Conservation (phyloP, 2,797 vertebrate species). For the Fratercula arctica region DNA sequence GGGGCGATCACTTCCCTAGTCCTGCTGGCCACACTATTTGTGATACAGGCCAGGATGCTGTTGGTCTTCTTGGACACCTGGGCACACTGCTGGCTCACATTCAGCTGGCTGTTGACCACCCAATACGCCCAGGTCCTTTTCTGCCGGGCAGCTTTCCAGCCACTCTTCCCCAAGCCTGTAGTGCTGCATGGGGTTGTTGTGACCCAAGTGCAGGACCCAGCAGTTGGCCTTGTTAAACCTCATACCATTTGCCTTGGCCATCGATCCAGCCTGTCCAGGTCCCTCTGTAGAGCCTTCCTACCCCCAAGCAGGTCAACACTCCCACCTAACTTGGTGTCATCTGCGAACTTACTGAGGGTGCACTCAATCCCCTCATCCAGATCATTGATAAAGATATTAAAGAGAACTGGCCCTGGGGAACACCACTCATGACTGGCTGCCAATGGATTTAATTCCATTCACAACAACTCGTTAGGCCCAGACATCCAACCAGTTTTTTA, state of each 20-base stretch:
- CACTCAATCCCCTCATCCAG: not conserved
- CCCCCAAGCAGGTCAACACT: not conserved
- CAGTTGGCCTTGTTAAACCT: too few species aligned
- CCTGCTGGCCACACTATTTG: not conserved
- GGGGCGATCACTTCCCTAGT: not conserved
- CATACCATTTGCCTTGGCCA: too few species aligned
- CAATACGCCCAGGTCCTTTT: not conserved
- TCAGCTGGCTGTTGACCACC: not conserved
- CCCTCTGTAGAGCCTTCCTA: too few species aligned
- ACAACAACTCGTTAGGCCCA: not conserved
- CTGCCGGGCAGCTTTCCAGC: too few species aligned
- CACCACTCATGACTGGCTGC: not conserved
- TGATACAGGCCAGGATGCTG: not conserved
- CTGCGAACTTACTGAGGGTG: not conserved
- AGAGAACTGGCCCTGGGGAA: not conserved
- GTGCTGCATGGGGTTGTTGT: too few species aligned
- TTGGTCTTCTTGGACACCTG: not conserved
- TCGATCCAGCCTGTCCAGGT: too few species aligned
- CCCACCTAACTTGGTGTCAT: not conserved
- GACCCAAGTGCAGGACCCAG: too few species aligned
- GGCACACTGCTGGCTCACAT: not conserved
- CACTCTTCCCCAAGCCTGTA: too few species aligned
- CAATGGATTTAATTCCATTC: not conserved
- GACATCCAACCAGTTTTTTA: not conserved
- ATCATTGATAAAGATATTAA: not conserved